Percentiles rank a stretch among this genome's conserved stretches.
These are phyloP conservation scores for Neocloeon triangulifer DNA, from an alignment of 1,140 invertebrate genomes.

Conservation along the genomic window DNA sequence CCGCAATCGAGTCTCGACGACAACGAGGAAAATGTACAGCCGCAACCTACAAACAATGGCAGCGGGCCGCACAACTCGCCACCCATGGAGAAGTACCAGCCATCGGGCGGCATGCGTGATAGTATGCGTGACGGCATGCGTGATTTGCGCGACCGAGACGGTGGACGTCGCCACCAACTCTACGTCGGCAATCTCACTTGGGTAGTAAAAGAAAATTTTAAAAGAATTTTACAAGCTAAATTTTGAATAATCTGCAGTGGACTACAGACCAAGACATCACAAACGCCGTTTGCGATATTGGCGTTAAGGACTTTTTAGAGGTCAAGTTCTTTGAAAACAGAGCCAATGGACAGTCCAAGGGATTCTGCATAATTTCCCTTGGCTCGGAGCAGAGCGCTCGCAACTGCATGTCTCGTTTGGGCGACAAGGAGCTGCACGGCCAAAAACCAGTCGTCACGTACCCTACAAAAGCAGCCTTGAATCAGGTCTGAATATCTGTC, in stretches of 20 bases:
- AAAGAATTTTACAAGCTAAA: conserved; percentile 1
- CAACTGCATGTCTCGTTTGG: conserved; percentile 73
- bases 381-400: conserved; percentile 80
- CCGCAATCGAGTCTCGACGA: conserved; percentile 26
- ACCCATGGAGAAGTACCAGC: conserved; percentile 37
- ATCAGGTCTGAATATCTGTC: too few relatives aligned
- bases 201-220: conserved; percentile 20
- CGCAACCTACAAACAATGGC: conserved; percentile 12
- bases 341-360: conserved; percentile 97
- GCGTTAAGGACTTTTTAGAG: conserved; percentile 84
- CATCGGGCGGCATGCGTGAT: conserved; percentile 33
- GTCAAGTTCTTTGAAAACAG: conserved; percentile 99
- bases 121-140: too few relatives aligned
- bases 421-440: conserved; percentile 87
- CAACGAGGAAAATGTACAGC: conserved; percentile 7
- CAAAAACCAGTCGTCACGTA: conserved; percentile 84
- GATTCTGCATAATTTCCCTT: conserved; percentile 80
- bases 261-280: conserved; percentile 92
- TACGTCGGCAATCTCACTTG: conserved; percentile 86
- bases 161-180: conserved; percentile 60
- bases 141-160: conserved; percentile 44
- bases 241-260: conserved; percentile 52
- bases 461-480: conserved; percentile 78
- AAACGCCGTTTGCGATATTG: conserved; percentile 63
- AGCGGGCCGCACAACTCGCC: conserved; percentile 9